phyloP scores from a whole-genome alignment of 2,888 invertebrate species.

The Troglohyphantes excavatus region DNA sequence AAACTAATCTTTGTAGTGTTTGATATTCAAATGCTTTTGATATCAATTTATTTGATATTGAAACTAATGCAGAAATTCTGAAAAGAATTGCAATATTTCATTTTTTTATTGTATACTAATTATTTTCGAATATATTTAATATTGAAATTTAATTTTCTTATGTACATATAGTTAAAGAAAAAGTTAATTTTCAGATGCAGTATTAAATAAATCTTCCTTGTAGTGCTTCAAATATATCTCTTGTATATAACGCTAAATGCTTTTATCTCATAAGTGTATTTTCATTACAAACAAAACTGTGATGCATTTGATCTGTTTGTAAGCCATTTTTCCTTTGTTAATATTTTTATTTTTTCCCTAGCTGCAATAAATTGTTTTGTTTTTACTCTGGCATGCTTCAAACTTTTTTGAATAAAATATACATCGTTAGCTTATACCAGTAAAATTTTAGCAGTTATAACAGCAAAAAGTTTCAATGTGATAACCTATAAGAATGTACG shows the following conservation, averaged over 20 bases:
- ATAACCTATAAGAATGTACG: too few relatives aligned
- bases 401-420: too few relatives aligned
- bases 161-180: background rate
- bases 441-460: too few relatives aligned
- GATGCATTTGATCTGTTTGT: constrained; percentile 15
- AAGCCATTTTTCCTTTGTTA: background rate
- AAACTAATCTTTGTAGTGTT: background rate
- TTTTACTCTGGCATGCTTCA: too few relatives aligned
- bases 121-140: too few relatives aligned
- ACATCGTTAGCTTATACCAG: too few relatives aligned
- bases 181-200: background rate
- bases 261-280: constrained; percentile 52
- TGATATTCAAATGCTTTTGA: constrained; percentile 6
- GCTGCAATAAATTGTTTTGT: constrained; percentile 3
- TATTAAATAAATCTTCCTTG: background rate
- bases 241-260: constrained; percentile 54
- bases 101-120: too few relatives aligned
- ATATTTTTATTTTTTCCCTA: background rate
- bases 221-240: constrained; percentile 1
- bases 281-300: constrained; percentile 51
- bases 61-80: too few relatives aligned
- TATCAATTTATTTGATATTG: background rate
- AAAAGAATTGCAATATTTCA: too few relatives aligned
- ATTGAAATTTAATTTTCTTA: background rate
- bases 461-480: too few relatives aligned